Evolutionary conservation across 2,113 vertebrate genomes (phyloP).

Genomic region (Vulpes ferrilata): DNA sequence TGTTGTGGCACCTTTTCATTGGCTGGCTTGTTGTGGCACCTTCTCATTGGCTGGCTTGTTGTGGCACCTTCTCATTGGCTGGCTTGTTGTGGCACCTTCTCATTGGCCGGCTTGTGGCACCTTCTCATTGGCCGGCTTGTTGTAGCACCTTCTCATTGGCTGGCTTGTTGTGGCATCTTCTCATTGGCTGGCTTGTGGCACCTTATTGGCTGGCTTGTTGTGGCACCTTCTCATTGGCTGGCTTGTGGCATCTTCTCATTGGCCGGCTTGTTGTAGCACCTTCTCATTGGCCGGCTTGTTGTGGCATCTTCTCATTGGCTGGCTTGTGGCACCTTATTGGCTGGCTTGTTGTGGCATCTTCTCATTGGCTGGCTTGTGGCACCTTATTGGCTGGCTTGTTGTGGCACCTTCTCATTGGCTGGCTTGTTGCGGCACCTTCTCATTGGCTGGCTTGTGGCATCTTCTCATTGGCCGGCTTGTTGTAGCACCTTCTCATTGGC

Average conservation of each 20-base stretch:
- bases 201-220: too few species aligned
- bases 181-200: neutral
- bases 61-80: neutral
- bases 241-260: neutral
- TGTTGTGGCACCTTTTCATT: neutral
- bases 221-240: neutral
- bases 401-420: neutral
- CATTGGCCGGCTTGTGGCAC: neutral
- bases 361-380: too few species aligned
- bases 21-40: neutral
- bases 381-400: too few species aligned
- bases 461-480: too few species aligned
- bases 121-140: too few species aligned
- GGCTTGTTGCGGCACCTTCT: neutral
- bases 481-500: neutral
- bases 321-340: neutral
- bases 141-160: too few species aligned
- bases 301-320: too few species aligned
- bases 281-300: too few species aligned
- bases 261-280: neutral
- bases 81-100: neutral
- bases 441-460: too few species aligned
- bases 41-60: too few species aligned
- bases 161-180: too few species aligned
- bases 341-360: neutral